A percentile compares a stretch with the other conserved stretches of the same genome.
These are phyloP conservation scores for Dolichomitus sp. DNA, from an alignment of 2,888 invertebrate species.

Conservation along the genomic window DNA sequence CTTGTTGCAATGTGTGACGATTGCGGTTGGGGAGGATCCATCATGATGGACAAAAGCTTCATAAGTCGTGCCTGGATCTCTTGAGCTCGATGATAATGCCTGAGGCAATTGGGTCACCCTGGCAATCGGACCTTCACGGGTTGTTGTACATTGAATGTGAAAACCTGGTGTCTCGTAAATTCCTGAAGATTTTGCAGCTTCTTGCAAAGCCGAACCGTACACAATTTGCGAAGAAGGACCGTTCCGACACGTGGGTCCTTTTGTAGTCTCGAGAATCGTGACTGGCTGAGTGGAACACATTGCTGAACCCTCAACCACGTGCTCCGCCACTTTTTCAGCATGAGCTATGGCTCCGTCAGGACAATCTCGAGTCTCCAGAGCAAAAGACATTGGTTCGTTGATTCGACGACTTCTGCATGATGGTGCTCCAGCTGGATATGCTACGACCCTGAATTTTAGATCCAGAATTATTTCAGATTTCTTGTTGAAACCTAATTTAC, in stretches of 20 bases:
- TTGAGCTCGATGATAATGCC: conserved; percentile 12
- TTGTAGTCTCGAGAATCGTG: conserved; percentile 53
- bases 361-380: conserved; percentile 64
- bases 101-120: conserved; percentile 61
- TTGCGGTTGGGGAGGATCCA: conserved; percentile 60
- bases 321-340: conserved; percentile 42
- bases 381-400: conserved; percentile 49
- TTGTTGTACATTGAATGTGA: conserved; percentile 68
- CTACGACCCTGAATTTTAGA: conserved; percentile 56
- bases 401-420: background rate
- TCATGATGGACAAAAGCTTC: conserved; percentile 58
- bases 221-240: conserved; percentile 60
- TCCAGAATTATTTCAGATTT: background rate
- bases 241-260: conserved; percentile 30
- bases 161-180: conserved; percentile 50
- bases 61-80: conserved; percentile 24
- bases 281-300: background rate
- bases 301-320: conserved; percentile 15
- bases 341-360: conserved; percentile 62
- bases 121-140: conserved; percentile 55
- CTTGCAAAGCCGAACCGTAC: conserved; percentile 49
- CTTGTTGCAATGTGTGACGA: conserved; percentile 38
- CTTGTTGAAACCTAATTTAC: background rate
- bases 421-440: conserved; percentile 45
- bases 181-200: conserved; percentile 8